Base-by-base conservation (phyloP, 2,113 vertebrate genomes). In the Siniperca chuatsi region DNA sequence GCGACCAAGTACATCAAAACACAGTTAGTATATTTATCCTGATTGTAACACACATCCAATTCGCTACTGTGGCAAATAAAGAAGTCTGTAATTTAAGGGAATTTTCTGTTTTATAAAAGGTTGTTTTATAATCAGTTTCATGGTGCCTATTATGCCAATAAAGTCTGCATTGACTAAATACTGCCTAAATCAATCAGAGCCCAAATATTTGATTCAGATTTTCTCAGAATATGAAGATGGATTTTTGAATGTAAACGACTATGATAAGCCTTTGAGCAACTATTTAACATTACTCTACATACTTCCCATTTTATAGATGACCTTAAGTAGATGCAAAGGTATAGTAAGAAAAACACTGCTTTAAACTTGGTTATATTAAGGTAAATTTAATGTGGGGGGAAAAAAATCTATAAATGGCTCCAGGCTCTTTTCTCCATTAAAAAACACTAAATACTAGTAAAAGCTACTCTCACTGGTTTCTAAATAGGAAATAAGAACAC, bases 131-230 rank as follows among this genome's bases (percentile, higher is more conserved):
- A 33, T 37, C 46, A 46, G 25, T 79, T 81, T 67, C 73, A 42
- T 12, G 29, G 54, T 44, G 66, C 60, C 62, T n/a, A 64, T 83
- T 84, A 65, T 54, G 48, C 46, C 60, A 70, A 82, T 86, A 68
- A 72, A 80, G 75, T 70, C 75, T 2, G 29, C 35, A 75, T 46
- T 79, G 76, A 69, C 81, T 90, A 90, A 92, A 91, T 85, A 82
- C 60, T 1, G 15, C 21, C 83, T 42, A 37, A 62, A 93, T 92
- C 89, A 89, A 91, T 93, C 91, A 90, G 46, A 73, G 57, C 42
- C 55, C 29, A 77, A 75, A 70, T 74, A 55, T 69, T 60, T 50
- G 15, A 65, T 79, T 85, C n/a, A 29, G 54, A 82, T 68, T 79
- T 25, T 42, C 68, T 71, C 57, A 33, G 33, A 33, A 15, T 37